Percentiles rank a stretch among this genome's conserved stretches.
Conservation (phyloP, 2,888 invertebrate genomes). For the Tachina fera region DNA sequence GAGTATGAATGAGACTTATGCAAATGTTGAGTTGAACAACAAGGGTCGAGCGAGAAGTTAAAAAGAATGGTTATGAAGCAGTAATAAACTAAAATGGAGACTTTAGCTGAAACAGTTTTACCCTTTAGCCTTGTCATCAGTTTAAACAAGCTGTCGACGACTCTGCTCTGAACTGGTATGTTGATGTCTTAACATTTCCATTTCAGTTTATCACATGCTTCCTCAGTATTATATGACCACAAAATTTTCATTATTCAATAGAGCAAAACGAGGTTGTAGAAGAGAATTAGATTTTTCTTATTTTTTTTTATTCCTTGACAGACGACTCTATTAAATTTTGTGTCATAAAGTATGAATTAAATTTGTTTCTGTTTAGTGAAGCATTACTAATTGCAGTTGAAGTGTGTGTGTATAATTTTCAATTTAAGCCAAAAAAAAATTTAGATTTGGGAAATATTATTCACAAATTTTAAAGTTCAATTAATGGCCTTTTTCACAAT, state of each 20-base stretch:
- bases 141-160: neutral
- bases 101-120: no score
- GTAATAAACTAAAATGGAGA: neutral
- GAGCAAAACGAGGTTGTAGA: neutral
- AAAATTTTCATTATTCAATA: neutral
- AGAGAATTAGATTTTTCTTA: neutral
- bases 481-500: no score
- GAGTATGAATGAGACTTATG: conserved; percentile 3
- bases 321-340: conserved; percentile 21
- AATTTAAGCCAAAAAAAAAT: neutral
- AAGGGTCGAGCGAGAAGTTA: neutral
- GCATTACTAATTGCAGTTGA: conserved; percentile 25
- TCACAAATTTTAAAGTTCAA: neutral
- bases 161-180: no score
- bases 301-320: neutral
- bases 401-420: neutral
- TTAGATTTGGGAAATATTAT: neutral
- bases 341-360: conserved; percentile 5
- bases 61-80: neutral
- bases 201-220: neutral
- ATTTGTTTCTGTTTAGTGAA: conserved; percentile 19
- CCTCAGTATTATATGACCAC: conserved; percentile 10
- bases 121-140: no score
- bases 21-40: neutral
- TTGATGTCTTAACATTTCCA: neutral